Evolutionary conservation across 92 coral and sea anemone species (phyloP).

Genomic region (Heteractis magnifica): DNA sequence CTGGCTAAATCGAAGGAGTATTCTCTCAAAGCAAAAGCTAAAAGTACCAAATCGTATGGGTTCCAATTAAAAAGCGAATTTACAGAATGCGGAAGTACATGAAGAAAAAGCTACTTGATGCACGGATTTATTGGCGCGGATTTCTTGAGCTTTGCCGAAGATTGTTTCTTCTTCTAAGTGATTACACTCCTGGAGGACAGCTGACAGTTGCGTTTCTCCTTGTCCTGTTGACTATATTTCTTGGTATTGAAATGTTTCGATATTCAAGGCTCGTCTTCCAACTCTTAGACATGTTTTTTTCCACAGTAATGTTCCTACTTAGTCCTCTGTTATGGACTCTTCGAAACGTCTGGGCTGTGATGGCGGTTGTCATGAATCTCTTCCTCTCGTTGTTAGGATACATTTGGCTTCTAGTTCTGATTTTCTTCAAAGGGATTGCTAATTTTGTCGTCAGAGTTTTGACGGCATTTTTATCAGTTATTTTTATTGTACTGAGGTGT

Average conservation of each 20-base stretch:
- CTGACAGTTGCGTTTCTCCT: conserved; percentile 4
- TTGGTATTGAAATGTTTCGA: conserved; percentile 27
- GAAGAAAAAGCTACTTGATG: conserved; percentile 36
- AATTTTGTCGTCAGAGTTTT: conserved; percentile 28
- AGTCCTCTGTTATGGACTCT: conserved; percentile 53
- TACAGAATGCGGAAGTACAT: conserved; percentile 3
- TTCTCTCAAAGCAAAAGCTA: conserved; percentile 24
- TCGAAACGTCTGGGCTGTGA: conserved; percentile 33
- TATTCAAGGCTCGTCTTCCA: conserved; percentile 40
- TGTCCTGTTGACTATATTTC: conserved; percentile 26
- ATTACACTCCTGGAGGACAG: conserved; percentile 60
- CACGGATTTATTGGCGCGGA: conserved; percentile 49
- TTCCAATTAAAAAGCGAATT: conserved; percentile 11
- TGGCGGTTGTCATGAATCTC: conserved; percentile 30
- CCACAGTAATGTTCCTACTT: conserved; percentile 33
- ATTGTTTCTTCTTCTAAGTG: conserved; percentile 62
- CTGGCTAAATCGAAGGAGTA: conserved; percentile 13
- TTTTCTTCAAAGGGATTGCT: conserved; percentile 1
- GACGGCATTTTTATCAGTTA: conserved; percentile 39
- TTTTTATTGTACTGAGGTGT: conserved; percentile 37
- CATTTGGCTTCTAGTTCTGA: background rate
- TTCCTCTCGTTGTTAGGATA: conserved; percentile 16
- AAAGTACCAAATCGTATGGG: conserved; percentile 35
- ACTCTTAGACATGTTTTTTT: conserved; percentile 32
- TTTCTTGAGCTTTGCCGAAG: conserved; percentile 66